Percentiles rank a stretch among this genome's conserved stretches.
phyloP scores from a whole-genome alignment of 2,888 invertebrate species.

The Rhagonycha fulva region DNA sequence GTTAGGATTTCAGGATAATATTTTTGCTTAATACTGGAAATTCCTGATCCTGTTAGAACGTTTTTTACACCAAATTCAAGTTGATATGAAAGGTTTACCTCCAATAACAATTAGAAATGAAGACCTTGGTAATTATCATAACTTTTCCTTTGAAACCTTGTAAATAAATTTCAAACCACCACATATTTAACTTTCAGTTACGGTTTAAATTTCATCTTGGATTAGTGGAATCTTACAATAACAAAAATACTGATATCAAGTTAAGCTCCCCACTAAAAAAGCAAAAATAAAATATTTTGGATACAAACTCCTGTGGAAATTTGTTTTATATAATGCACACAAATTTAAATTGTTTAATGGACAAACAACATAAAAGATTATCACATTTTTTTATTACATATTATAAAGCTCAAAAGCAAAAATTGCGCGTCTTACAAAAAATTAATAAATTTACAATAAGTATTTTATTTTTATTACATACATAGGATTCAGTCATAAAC shows the following conservation, averaged over 20 bases:
- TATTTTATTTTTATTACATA: conserved; percentile 39
- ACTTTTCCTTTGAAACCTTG: neutral
- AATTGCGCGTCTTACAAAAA: neutral
- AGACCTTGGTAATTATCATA: neutral
- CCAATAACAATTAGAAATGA: neutral
- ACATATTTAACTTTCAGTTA: neutral
- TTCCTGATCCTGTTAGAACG: too few relatives aligned
- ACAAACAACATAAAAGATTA: neutral
- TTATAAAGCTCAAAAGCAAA: neutral
- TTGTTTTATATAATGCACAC: neutral
- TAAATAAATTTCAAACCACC: neutral
- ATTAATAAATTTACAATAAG: neutral
- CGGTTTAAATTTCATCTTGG: too few relatives aligned
- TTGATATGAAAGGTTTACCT: neutral
- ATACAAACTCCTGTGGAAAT: neutral
- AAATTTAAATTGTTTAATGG: neutral
- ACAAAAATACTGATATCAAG: too few relatives aligned
- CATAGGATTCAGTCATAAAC: conserved; percentile 51
- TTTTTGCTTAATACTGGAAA: too few relatives aligned
- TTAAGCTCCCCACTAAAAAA: neutral
- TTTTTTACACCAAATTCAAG: neutral
- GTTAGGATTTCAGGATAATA: too few relatives aligned
- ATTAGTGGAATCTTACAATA: neutral
- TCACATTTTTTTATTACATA: neutral
- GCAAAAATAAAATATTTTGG: neutral